Base-by-base conservation (phyloP, 1,140 invertebrate genomes). In the Platyura marginata region DNA sequence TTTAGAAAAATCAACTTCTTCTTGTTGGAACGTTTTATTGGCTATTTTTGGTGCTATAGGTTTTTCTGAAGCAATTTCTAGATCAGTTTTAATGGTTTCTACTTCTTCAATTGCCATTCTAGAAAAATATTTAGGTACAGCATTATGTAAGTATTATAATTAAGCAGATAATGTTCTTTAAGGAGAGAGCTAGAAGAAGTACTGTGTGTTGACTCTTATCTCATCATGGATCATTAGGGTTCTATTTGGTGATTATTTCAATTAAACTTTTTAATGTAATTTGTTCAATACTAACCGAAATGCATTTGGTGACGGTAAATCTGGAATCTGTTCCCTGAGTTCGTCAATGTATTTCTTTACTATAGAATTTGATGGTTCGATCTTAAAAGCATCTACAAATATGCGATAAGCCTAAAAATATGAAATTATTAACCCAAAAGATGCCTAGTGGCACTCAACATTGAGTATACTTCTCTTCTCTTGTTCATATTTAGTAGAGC, bases 401-500 rank as follows among this genome's bases (percentile, higher is more conserved):
- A n/a, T n/a, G n/a, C n/a, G n/a, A 21, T 62, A 46, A 0, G 65
- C 52, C 58, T 60, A 22, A 19, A 32, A 36, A 19, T 13, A 1
- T 33, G 15, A 13, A 40, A 29, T 23, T 20, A 25, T n/a, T 6
- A 22, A 21, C 25, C 25, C 25, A 8, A 29, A 13, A 29, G 6
- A 6, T 32, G 40, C 9, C 10, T 21, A 19, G n/a, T n/a, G n/a
- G n/a, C n/a, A 40, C 20, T 40, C 35, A 37, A 41, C 33, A 23
- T 2, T 3, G 11, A 19, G 45, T 43, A 48, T 47, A 69, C 72
- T 51, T 71, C 56, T 2, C 54, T 45, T 42, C 57, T 57, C 29
- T 54, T 51, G 44, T 61, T 52, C 6, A 66, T 47, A 41, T 54
- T 50, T 44, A 69, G 57, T 21, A 63, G 55, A 21, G 69, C 59